phyloP scores from a whole-genome alignment of 2,797 vertebrate genomes.

The Pseudomugil tenellus region DNA sequence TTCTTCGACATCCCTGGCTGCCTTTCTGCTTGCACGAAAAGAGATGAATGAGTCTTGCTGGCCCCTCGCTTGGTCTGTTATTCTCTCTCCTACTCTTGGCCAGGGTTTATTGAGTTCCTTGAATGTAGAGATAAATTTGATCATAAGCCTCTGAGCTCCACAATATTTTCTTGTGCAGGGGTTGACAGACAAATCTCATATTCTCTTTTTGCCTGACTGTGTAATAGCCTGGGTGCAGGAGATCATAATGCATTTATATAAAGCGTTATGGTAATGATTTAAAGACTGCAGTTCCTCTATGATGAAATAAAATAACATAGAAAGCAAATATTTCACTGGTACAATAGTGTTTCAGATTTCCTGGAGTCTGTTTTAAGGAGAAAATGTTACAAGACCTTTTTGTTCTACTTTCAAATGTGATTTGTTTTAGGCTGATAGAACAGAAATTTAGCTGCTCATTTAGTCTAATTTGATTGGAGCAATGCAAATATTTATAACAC shows the following conservation, averaged over 20 bases:
- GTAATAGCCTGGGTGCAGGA: constrained; percentile 5
- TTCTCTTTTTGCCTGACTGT: constrained; percentile 16
- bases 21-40: constrained; percentile 48
- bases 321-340: constrained; percentile 5
- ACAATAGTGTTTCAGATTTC: neutral
- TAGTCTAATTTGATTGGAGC: neutral
- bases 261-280: constrained; percentile 1
- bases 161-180: constrained; percentile 25
- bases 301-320: constrained; percentile 7
- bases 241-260: constrained; percentile 16
- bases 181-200: constrained; percentile 7
- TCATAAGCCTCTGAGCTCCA: constrained; percentile 42
- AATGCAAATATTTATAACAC: neutral
- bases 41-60: constrained; percentile 57
- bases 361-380: neutral
- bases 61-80: constrained; percentile 34
- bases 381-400: neutral
- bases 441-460: neutral
- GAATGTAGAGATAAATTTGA: constrained; percentile 51
- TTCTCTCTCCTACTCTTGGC: constrained; percentile 22
- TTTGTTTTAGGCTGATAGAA: neutral
- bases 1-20: constrained; percentile 50
- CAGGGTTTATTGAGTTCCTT: constrained; percentile 45
- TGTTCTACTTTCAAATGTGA: neutral
- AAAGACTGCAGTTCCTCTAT: neutral